Evolutionary conservation across 1,140 invertebrate species (phyloP).

Genomic region (Rhyzopertha dominica): DNA sequence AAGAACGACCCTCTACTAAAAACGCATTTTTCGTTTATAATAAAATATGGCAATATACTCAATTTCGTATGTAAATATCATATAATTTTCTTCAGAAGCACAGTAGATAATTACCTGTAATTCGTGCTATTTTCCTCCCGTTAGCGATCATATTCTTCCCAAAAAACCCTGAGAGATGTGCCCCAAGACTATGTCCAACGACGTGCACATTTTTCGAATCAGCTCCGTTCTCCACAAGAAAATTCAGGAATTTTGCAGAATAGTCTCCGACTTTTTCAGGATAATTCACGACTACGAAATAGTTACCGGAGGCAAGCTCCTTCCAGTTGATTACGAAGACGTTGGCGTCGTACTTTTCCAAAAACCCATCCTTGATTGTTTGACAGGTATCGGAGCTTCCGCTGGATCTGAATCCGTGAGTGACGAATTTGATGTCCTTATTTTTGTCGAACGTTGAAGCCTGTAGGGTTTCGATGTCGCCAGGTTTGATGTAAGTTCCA

Average conservation of each 20-base stretch:
- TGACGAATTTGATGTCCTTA: slow-evolving; percentile 58
- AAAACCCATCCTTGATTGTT: slow-evolving; percentile 49
- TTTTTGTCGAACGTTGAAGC: slow-evolving; percentile 51
- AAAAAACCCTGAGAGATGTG: slow-evolving; percentile 82
- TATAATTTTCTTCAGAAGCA: too few species aligned
- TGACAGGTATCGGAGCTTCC: slow-evolving; percentile 42
- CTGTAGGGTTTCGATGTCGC: slow-evolving; percentile 10
- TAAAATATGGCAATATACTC: too few species aligned
- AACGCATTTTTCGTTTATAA: too few species aligned
- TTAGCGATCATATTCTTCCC: too few species aligned
- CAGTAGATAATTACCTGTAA: slow-evolving; percentile 63
- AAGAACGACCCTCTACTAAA: too few species aligned
- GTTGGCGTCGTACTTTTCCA: slow-evolving; percentile 54
- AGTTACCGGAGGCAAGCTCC: too few species aligned
- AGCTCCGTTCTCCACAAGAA: slow-evolving; percentile 50
- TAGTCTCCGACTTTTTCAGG: slow-evolving; percentile 58
- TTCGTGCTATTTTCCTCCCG: slow-evolving; percentile 52
- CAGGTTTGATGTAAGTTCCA: slow-evolving; percentile 16
- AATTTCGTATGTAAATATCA: too few species aligned
- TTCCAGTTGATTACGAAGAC: slow-evolving; percentile 66
- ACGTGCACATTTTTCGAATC: slow-evolving; percentile 56
- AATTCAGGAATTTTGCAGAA: slow-evolving; percentile 57
- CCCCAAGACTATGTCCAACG: slow-evolving; percentile 81
- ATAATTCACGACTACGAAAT: too few species aligned
- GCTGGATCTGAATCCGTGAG: slow-evolving; percentile 69